Percentiles rank a stretch among this genome's conserved stretches.
Evolutionary conservation across 2,888 invertebrate species (phyloP).

Genomic region (Laothoe populi): DNA sequence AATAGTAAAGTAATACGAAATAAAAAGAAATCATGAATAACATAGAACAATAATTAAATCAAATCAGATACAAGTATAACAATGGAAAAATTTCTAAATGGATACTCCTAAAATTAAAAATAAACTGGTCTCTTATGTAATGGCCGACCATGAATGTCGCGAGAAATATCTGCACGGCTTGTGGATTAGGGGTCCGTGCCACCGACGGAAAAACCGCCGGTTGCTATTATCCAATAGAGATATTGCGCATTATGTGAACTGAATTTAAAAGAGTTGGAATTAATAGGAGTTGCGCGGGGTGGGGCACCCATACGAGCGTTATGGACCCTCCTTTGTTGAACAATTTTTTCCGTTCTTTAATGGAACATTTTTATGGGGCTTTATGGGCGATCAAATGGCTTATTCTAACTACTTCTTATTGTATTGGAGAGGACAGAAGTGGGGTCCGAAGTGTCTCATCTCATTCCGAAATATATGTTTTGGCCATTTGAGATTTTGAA

Average conservation of each 20-base stretch:
- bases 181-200: conserved; percentile 63
- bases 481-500: neutral
- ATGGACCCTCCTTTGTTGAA: conserved; percentile 3
- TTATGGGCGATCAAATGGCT: conserved; percentile 13
- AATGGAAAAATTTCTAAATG: neutral
- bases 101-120: neutral
- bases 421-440: neutral
- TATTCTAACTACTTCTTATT: conserved; percentile 20
- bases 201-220: conserved; percentile 55
- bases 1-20: too few relatives aligned
- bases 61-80: neutral
- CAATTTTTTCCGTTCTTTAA: conserved; percentile 11
- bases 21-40: neutral
- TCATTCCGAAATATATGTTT: neutral
- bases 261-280: conserved; percentile 61
- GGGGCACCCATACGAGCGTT: conserved; percentile 29
- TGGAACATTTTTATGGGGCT: conserved; percentile 17
- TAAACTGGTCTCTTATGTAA: conserved; percentile 33
- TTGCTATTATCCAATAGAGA: conserved; percentile 52
- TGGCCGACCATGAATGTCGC: conserved; percentile 51
- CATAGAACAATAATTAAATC: neutral
- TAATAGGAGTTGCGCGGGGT: conserved; percentile 42
- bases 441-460: neutral
- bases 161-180: conserved; percentile 64
- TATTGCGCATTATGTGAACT: conserved; percentile 58